Base-by-base conservation (phyloP, 1,140 invertebrate genomes). In the Cherax quadricarinatus region DNA sequence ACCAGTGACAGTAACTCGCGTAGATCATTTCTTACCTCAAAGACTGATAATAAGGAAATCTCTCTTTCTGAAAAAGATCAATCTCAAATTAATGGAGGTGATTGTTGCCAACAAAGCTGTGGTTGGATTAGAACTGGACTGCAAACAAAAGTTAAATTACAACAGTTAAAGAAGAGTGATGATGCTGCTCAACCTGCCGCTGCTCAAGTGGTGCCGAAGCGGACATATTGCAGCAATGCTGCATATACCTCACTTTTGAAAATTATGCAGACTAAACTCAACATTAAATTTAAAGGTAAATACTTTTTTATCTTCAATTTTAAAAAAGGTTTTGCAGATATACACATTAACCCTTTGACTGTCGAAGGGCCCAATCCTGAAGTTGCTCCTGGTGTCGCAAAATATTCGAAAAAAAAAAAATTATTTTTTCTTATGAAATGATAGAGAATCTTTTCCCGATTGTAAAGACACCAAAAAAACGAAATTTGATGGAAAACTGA, bases 231-330 rank as follows among this genome's bases (percentile, higher is more conserved):
- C 49, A 86, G 80, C 21, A 83, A 91, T 18, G 66, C 30, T 24
- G 30, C 66, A 16, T 91, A 91, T 86, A 78, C n/a, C 30, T 79
- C 30, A 57, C 51, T 91, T 16, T 21, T 78, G 60, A 91, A 91
- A 18, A 80, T 91, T 2, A 86, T 91, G 84, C 49, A 91, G 18
- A 70, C 41, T 86, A 86, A 78, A 70, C 82, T 91, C 30, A 80
- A 86, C 7, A 79, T 41, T 4, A 48, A n/a, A 24, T 79, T 75
- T 41, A 41, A 18, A 70, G 78, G 53, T 57, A 57, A 57, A 57
- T 7, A 41, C 30, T 41, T 41, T 41, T 41, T 41, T 41, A 41
- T 41, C 30, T 41, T 41, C 30, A 41, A 2, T 41, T 41, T 41
- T 41, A 41, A 41, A 41, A 41, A 41, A 41, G 2, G 30, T 41